Conservation (phyloP, 2,797 vertebrate genomes). For the Liasis olivaceus region DNA sequence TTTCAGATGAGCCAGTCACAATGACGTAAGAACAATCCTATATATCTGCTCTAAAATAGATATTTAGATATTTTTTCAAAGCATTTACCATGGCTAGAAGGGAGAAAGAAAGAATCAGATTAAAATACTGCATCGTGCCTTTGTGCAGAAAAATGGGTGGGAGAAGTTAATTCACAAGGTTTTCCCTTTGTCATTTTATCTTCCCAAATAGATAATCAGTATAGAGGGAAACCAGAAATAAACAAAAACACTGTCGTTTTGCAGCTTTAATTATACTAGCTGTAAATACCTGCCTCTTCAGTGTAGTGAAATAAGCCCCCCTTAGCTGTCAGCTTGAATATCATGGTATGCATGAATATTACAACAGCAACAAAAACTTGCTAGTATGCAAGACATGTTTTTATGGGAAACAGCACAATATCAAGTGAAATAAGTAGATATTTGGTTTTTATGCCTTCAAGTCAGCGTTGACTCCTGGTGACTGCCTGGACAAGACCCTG, state of each 20-base stretch:
- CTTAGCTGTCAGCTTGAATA: not conserved
- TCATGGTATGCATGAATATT: not conserved
- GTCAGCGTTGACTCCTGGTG: not conserved
- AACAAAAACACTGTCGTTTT: not conserved
- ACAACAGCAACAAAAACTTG: not conserved
- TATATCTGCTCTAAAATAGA: not conserved
- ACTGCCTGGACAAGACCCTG: not conserved
- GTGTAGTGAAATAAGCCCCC: not conserved
- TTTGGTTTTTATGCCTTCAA: not conserved
- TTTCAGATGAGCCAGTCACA: not conserved
- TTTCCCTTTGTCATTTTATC: not conserved
- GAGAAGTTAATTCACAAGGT: not conserved
- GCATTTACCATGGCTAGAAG: not conserved
- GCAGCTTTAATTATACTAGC: not conserved
- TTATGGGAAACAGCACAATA: not conserved
- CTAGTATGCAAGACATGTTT: not conserved
- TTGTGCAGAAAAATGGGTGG: not conserved
- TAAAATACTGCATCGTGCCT: not conserved
- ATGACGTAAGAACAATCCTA: not conserved
- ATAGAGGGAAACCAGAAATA: not conserved
- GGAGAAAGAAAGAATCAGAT: not conserved
- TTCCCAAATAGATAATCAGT: not conserved
- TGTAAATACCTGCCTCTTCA: not conserved
- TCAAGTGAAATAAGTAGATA: not conserved
- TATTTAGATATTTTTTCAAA: not conserved